Conservation (phyloP, 2,113 vertebrate genomes). For the Oryzias javanicus region DNA sequence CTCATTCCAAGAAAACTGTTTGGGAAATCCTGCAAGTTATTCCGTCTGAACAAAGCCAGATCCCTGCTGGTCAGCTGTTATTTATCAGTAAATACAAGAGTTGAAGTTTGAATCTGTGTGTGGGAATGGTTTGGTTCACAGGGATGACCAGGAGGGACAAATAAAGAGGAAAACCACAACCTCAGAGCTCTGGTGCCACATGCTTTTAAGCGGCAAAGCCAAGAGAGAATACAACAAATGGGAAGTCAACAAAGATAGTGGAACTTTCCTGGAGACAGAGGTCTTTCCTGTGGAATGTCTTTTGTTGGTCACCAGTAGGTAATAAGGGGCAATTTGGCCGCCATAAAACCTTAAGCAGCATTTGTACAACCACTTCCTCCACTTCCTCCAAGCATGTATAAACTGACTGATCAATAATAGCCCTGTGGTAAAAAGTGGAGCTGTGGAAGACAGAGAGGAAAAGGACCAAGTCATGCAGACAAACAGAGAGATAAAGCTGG, state of each 20-base stretch:
- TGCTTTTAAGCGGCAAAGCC: background rate
- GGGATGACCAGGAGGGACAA: background rate
- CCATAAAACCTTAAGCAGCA: conserved; percentile 52
- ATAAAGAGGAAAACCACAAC: background rate
- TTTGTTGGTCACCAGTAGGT: conserved; percentile 57
- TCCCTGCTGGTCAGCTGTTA: background rate
- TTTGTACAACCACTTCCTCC: conserved; percentile 29
- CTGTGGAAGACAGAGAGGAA: conserved; percentile 23
- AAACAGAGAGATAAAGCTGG: conserved; percentile 1
- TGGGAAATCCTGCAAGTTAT: background rate
- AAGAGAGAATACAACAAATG: conserved; percentile 15
- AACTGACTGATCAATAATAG: conserved; percentile 49
- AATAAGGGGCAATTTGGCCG: conserved; percentile 51
- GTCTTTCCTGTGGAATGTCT: conserved; percentile 42
- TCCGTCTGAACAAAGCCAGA: background rate
- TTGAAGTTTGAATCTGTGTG: conserved; percentile 10
- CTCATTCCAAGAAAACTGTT: background rate
- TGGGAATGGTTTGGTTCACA: background rate
- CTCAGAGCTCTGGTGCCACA: background rate
- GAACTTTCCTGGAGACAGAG: conserved; percentile 22
- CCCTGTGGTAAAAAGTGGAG: conserved; percentile 37
- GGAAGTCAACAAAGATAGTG: conserved; percentile 36
- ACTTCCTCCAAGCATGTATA: conserved; percentile 60
- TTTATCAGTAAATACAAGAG: background rate
- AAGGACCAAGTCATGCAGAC: conserved; percentile 12